Conservation (phyloP, 1,140 invertebrate species). For the Bombus sibiricus region DNA sequence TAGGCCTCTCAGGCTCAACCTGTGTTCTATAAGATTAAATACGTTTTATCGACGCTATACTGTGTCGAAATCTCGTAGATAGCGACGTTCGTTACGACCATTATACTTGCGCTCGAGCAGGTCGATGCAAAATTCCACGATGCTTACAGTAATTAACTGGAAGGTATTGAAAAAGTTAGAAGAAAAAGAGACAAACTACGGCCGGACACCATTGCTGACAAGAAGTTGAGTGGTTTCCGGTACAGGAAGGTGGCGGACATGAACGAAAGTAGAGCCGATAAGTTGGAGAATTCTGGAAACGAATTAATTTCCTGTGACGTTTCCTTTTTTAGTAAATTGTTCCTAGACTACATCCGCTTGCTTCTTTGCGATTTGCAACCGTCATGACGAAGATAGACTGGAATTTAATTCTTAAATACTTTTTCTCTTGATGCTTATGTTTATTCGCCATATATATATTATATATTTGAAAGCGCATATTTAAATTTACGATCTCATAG, state of each 20-base stretch:
- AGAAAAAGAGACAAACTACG: constrained; percentile 18
- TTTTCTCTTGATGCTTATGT: too few relatives aligned
- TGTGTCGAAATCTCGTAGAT: too few relatives aligned
- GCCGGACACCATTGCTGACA: constrained; percentile 41
- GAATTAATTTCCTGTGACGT: constrained; percentile 53
- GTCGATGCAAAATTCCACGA: constrained; percentile 76
- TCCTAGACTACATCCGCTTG: neutral
- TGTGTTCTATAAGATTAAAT: too few relatives aligned
- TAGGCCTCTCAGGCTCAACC: too few relatives aligned
- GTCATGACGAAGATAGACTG: too few relatives aligned
- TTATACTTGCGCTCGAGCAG: constrained; percentile 66
- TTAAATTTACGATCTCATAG: neutral
- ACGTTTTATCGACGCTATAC: too few relatives aligned
- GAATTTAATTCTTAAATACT: too few relatives aligned
- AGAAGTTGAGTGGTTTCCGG: constrained; percentile 70
- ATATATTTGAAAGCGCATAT: neutral
- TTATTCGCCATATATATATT: neutral
- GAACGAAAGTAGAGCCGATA: constrained; percentile 50
- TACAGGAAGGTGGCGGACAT: constrained; percentile 42
- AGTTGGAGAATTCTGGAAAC: constrained; percentile 38
- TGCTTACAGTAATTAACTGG: constrained; percentile 77
- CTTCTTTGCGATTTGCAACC: too few relatives aligned
- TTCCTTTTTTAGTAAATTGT: constrained; percentile 2
- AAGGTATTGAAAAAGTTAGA: constrained; percentile 7
- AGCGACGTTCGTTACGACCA: too few relatives aligned